phyloP scores from a whole-genome alignment of 2,113 vertebrate genomes.

The Ancistrus triradiatus region DNA sequence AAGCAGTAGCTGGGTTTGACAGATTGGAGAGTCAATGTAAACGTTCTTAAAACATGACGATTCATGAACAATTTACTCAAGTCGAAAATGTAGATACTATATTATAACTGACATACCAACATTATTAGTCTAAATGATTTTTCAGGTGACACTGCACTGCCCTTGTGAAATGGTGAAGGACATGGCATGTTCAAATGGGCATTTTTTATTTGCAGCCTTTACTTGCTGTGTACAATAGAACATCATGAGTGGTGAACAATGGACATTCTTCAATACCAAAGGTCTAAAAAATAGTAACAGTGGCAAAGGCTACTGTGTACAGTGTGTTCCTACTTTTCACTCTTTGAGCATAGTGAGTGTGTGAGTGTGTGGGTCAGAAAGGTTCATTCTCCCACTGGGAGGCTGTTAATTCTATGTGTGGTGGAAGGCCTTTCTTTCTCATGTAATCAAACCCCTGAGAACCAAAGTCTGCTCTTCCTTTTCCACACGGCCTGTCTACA shows the following conservation, averaged over 20 bases:
- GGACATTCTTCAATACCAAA: constrained; percentile 63
- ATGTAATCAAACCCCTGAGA: constrained; percentile 68
- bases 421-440: constrained; percentile 51
- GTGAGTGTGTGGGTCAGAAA: constrained; percentile 28
- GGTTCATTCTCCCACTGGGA: constrained; percentile 58
- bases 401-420: constrained; percentile 51
- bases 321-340: constrained; percentile 57
- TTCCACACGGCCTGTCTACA: constrained; percentile 17
- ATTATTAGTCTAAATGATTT: no score
- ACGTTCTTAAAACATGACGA: no score
- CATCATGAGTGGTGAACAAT: constrained; percentile 69
- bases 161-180: no score
- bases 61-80: neutral
- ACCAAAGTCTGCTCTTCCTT: constrained; percentile 40
- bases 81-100: neutral
- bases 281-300: constrained; percentile 61
- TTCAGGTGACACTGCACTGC: no score
- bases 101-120: no score
- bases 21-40: no score
- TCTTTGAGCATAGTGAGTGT: constrained; percentile 43
- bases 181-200: neutral
- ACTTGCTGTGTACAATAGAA: constrained; percentile 49
- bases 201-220: constrained; percentile 37
- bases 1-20: neutral
- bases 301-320: constrained; percentile 62